Percentiles rank a stretch among this genome's conserved stretches.
These are phyloP conservation scores for Aplochiton taeniatus DNA, from an alignment of 2,797 vertebrate species.

Conservation along the genomic window DNA sequence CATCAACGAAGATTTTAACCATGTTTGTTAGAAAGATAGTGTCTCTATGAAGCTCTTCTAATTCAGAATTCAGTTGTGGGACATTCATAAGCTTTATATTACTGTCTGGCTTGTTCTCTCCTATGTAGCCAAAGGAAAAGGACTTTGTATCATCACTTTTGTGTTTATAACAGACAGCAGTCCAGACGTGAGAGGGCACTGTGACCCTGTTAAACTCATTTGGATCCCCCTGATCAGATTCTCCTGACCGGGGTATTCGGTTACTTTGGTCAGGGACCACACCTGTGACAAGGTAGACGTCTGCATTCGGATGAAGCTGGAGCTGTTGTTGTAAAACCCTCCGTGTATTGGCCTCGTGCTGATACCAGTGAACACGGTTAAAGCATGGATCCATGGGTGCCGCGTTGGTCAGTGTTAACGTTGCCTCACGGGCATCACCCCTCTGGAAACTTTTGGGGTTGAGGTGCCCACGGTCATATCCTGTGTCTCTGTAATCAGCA, in stretches of 20 bases:
- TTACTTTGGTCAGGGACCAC: conserved; percentile 1
- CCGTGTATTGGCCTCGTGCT: background rate
- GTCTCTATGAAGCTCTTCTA: background rate
- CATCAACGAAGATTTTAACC: background rate
- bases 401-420: conserved; percentile 33
- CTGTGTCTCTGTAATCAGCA: conserved; percentile 16
- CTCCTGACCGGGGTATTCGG: background rate
- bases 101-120: conserved; percentile 2
- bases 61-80: background rate
- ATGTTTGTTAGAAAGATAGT: too few species aligned
- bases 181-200: conserved; percentile 23
- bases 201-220: conserved; percentile 13
- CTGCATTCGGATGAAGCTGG: background rate
- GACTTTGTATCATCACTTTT: background rate
- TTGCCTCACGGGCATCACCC: conserved; percentile 3
- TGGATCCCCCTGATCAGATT: background rate
- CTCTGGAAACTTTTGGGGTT: conserved; percentile 19
- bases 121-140: conserved; percentile 29
- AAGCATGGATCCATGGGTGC: conserved; percentile 25
- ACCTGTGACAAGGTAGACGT: conserved; percentile 23
- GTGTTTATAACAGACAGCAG: conserved; percentile 29
- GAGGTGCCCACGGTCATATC: conserved; percentile 30
- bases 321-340: background rate
- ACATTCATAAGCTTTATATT: conserved; percentile 10
- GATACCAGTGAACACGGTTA: conserved; percentile 8